Evolutionary conservation across 2,888 invertebrate genomes (phyloP).

Genomic region (Caenorhabditis sinica): DNA sequence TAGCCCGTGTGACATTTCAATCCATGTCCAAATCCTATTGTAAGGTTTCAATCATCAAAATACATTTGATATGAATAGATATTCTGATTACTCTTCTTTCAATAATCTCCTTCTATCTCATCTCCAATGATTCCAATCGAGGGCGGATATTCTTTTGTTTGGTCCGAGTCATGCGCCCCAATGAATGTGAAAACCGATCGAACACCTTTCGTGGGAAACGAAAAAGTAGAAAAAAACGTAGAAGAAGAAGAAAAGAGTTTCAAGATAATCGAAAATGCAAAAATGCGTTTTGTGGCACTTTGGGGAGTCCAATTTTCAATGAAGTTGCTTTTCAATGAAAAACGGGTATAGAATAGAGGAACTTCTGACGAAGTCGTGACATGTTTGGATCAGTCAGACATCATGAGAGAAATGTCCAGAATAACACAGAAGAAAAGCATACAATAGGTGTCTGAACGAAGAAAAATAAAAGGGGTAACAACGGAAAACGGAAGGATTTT

Average conservation of each 20-base stretch:
- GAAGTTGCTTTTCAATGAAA: not conserved
- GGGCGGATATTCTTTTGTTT: conserved; percentile 25
- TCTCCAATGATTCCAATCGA: not conserved
- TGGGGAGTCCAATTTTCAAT: conserved; percentile 19
- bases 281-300: conserved; percentile 43
- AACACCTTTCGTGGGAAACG: conserved; percentile 35
- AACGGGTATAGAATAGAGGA: conserved; percentile 11
- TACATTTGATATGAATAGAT: conserved; percentile 37
- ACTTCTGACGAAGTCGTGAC: conserved; percentile 15
- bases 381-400: conserved; percentile 34
- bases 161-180: conserved; percentile 2
- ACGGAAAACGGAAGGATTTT: conserved; percentile 17
- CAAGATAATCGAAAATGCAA: conserved; percentile 51
- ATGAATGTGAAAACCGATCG: conserved; percentile 55
- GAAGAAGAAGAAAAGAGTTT: conserved; percentile 21
- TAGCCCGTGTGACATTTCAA: conserved; percentile 20
- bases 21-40: not conserved
- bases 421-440: conserved; percentile 4
- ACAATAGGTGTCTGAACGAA: conserved; percentile 36
- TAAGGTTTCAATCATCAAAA: conserved; percentile 51
- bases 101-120: conserved; percentile 5
- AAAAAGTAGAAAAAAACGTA: not conserved
- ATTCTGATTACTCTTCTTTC: conserved; percentile 24
- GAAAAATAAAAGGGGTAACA: not conserved
- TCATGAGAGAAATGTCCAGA: conserved; percentile 5